Evolutionary conservation across 2,113 vertebrate genomes (phyloP), one percentile per base, ranked within the genome.

Genomic region (Grallaria varia): DNA sequence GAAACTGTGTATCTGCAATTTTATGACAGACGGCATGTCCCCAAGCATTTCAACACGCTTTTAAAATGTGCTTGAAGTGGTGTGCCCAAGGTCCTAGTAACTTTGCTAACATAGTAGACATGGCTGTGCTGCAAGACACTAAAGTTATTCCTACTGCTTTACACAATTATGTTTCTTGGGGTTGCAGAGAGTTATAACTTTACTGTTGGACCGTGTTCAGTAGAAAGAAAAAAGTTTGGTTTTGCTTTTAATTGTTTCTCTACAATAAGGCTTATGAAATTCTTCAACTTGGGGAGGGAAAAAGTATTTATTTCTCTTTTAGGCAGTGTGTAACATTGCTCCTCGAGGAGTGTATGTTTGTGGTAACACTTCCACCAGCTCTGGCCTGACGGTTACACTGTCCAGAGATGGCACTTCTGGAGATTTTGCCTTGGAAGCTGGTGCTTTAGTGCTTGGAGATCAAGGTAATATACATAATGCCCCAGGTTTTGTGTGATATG

Each of bases 331-430:
- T 84, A 99, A 98, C 2, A 90, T 99, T 30, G 99, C 99, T 75
- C 99, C 99, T 12, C 99, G 99, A 58, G 99, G 99, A 23, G 99
- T 99, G 44, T 99, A 99, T 73, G 99, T 99, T 19, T 99, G 99
- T 95, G 99, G 99, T 21, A 99, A 99, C 89, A 99, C 99, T n/a
- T 99, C 99, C 14, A 99, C 99, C 78, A 98, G 98, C 40, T 98
- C 99, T 94, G 99, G 99, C 66, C 96, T 99, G 77, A 99, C 99
- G 3, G 99, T 99, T 44, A 99, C 98, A 23, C 98, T 99, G 91
- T 99, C 98, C 83, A 98, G 99, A 97, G 99, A 99, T 45, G 96
- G 98, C 18, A 97, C 98, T 73, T 99, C 99, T 85, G 99, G 99
- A 86, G 99, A 99, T 92, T 99, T 98, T 96, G 98, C 99, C 77